Conservation (phyloP, 2,888 invertebrate genomes). For the Cremastobaeus sp. region DNA sequence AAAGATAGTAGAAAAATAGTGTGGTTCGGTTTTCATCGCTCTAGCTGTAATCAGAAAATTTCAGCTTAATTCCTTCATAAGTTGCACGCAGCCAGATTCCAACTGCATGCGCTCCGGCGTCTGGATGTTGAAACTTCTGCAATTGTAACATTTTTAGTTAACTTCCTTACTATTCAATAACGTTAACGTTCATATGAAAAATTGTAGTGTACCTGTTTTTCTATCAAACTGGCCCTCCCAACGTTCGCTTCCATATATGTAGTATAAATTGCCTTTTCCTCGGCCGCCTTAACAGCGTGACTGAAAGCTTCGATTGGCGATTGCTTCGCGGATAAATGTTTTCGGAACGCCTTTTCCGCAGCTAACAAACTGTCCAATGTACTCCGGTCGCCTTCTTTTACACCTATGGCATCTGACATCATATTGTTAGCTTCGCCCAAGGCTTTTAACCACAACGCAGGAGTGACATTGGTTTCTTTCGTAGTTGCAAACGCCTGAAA, state of each 20-base stretch:
- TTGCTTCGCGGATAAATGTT: slow-evolving; percentile 60
- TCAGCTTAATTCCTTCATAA: slow-evolving; percentile 78
- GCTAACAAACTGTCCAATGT: slow-evolving; percentile 80
- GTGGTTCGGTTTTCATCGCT: no score
- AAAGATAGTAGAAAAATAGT: no score
- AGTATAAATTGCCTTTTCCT: slow-evolving; percentile 71
- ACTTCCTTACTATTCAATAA: neutral
- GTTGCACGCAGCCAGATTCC: slow-evolving; percentile 81
- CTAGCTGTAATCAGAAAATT: slow-evolving; percentile 60
- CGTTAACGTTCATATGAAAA: neutral
- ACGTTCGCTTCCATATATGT: slow-evolving; percentile 28
- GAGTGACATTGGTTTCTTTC: slow-evolving; percentile 42
- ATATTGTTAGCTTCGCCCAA: slow-evolving; percentile 80
- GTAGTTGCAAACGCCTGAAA: slow-evolving; percentile 60
- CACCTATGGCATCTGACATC: slow-evolving; percentile 83
- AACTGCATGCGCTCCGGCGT: slow-evolving; percentile 82
- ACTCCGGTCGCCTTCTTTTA: slow-evolving; percentile 84
- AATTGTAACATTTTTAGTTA: slow-evolving; percentile 5
- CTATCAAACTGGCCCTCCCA: slow-evolving; percentile 24
- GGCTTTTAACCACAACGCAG: slow-evolving; percentile 80
- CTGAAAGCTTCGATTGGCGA: slow-evolving; percentile 73
- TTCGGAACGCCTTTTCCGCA: slow-evolving; percentile 66
- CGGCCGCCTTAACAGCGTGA: slow-evolving; percentile 75
- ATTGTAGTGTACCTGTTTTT: slow-evolving; percentile 20
- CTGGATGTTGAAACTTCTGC: slow-evolving; percentile 75